Evolutionary conservation across 2,113 vertebrate species (phyloP).

Genomic region (Bolborhynchus lineola): DNA sequence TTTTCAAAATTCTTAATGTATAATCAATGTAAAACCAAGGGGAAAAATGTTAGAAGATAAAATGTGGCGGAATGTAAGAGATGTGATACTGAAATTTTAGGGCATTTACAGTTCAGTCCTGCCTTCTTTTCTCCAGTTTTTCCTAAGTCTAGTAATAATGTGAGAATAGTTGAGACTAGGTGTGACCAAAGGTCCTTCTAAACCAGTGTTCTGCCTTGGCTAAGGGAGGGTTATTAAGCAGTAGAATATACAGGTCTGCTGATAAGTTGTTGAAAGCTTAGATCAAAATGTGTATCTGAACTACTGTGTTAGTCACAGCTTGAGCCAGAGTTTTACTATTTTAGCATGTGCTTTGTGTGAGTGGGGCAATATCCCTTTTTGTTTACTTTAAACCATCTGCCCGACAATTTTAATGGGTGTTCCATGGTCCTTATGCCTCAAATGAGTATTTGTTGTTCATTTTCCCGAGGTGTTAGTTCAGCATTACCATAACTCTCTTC

Average conservation of each 20-base stretch:
- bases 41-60: neutral
- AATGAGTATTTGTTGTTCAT: neutral
- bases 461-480: neutral
- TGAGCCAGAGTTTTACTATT: neutral
- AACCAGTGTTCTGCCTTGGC: neutral
- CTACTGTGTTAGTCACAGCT: neutral
- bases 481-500: neutral
- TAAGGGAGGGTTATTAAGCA: neutral
- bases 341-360: neutral
- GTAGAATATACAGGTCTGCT: neutral
- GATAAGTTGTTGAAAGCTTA: neutral
- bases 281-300: neutral
- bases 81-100: neutral
- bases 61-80: neutral
- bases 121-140: neutral
- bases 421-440: neutral
- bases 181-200: neutral
- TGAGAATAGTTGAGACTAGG: neutral
- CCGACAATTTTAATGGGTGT: neutral
- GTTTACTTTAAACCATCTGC: neutral
- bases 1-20: neutral
- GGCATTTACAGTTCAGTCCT: neutral
- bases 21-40: neutral
- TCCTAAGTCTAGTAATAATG: neutral
- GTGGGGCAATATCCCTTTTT: neutral